Conservation (phyloP, 1,140 invertebrate genomes). For the Drosophila sp. region DNA sequence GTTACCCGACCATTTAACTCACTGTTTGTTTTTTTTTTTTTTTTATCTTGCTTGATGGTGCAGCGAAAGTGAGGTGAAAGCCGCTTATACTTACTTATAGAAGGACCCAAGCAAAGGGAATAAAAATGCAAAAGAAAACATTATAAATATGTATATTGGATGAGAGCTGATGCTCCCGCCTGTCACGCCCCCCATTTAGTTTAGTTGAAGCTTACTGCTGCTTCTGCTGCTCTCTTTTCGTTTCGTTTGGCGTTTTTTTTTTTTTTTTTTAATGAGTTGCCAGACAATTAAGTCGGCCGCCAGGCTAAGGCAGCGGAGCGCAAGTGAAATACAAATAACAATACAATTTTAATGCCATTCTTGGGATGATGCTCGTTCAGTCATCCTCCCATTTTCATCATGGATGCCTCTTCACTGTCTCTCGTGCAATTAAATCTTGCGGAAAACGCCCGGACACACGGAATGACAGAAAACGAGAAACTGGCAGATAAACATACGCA, state of each 20-base stretch:
- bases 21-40: background rate
- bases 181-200: constrained; percentile 33
- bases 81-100: background rate
- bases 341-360: constrained; percentile 74
- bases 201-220: constrained; percentile 18
- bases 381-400: constrained; percentile 3
- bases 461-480: constrained; percentile 7
- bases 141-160: constrained; percentile 37
- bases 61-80: background rate
- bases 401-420: constrained; percentile 5
- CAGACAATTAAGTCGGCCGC: constrained; percentile 67
- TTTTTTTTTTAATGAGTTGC: constrained; percentile 68
- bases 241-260: background rate
- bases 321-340: constrained; percentile 63
- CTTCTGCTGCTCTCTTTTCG: background rate
- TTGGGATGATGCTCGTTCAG: constrained; percentile 13
- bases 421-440: constrained; percentile 65
- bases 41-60: background rate
- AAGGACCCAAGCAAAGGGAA: background rate
- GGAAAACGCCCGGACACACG: constrained; percentile 43
- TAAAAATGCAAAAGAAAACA: constrained; percentile 1
- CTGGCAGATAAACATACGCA: constrained; percentile 16
- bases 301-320: constrained; percentile 25
- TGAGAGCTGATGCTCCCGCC: constrained; percentile 16
- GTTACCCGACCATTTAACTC: background rate